These are phyloP conservation scores for Proterorhinus semilunaris DNA, from an alignment of 2,113 vertebrate genomes.

Conservation along the genomic window DNA sequence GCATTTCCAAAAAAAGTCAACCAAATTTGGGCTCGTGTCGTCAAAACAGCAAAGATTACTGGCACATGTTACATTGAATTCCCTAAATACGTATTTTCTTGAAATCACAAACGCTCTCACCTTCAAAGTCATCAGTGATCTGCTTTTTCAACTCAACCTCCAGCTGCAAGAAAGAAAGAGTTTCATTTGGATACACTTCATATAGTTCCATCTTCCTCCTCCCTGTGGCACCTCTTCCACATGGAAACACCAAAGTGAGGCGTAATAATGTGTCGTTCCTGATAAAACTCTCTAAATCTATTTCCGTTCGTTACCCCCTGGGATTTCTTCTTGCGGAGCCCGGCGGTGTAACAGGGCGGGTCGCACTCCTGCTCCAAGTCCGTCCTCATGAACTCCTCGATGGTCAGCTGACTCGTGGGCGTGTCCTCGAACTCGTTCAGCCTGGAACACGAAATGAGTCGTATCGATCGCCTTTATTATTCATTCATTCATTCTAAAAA, in stretches of 20 bases:
- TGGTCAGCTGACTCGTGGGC: conserved; percentile 93
- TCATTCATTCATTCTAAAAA: no score
- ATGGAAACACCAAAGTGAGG: no score
- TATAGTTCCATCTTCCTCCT: no score
- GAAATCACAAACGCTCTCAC: conserved; percentile 64
- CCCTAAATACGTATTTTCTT: no score
- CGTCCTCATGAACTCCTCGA: conserved; percentile 93
- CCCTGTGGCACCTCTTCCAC: no score
- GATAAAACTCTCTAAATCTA: neutral
- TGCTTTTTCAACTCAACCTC: conserved; percentile 88
- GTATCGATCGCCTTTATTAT: neutral
- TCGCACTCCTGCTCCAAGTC: conserved; percentile 94
- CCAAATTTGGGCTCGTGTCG: no score
- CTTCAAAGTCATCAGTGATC: conserved; percentile 88
- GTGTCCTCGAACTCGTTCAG: conserved; percentile 94
- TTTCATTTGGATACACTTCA: neutral
- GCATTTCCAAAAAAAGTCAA: no score
- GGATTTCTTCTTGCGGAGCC: conserved; percentile 82
- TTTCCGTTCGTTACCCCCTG: conserved; percentile 76
- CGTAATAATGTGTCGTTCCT: no score
- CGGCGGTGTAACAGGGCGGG: conserved; percentile 89
- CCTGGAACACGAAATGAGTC: conserved; percentile 59
- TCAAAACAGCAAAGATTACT: no score
- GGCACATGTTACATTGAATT: no score
- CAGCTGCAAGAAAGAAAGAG: conserved; percentile 76